Percentiles rank a stretch among this genome's conserved stretches.
These are phyloP conservation scores for Branchipolynoe longqiensis DNA, from an alignment of 2,888 invertebrate species.

Conservation along the genomic window DNA sequence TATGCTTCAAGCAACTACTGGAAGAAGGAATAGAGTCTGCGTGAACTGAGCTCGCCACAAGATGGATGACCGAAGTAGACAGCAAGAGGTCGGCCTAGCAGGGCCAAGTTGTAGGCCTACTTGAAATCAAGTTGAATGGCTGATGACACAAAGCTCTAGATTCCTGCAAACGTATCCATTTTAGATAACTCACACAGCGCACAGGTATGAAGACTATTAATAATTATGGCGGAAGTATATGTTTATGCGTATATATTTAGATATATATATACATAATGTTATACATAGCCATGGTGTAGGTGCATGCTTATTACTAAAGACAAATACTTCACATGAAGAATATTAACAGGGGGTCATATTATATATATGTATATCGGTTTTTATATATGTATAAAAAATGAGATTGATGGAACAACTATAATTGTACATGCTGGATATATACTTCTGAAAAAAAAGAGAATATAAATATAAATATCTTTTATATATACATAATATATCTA, in stretches of 20 bases:
- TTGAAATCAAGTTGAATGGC: not conserved
- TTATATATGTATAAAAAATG: constrained; percentile 5
- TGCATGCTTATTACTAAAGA: not conserved
- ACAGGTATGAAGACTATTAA: constrained; percentile 12
- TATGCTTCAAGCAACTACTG: no score
- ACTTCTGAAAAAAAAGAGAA: constrained; percentile 42
- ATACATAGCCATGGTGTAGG: constrained; percentile 16
- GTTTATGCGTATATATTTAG: constrained; percentile 5
- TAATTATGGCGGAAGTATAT: not conserved
- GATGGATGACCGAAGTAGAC: no score
- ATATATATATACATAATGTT: constrained; percentile 26
- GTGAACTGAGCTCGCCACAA: no score
- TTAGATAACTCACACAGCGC: constrained; percentile 45
- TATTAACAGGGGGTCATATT: constrained; percentile 10
- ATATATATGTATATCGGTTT: no score
- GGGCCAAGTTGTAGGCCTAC: no score
- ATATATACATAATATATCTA: constrained; percentile 42
- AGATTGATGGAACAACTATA: constrained; percentile 34
- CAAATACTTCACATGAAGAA: constrained; percentile 38
- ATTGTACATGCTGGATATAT: constrained; percentile 43
- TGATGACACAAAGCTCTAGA: constrained; percentile 36
- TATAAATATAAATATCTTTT: constrained; percentile 45
- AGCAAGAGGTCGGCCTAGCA: no score
- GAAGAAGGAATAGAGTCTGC: no score
- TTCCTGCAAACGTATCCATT: constrained; percentile 26